Base-by-base conservation (phyloP, 2,888 invertebrate species). In the Cheilosia impressa region DNA sequence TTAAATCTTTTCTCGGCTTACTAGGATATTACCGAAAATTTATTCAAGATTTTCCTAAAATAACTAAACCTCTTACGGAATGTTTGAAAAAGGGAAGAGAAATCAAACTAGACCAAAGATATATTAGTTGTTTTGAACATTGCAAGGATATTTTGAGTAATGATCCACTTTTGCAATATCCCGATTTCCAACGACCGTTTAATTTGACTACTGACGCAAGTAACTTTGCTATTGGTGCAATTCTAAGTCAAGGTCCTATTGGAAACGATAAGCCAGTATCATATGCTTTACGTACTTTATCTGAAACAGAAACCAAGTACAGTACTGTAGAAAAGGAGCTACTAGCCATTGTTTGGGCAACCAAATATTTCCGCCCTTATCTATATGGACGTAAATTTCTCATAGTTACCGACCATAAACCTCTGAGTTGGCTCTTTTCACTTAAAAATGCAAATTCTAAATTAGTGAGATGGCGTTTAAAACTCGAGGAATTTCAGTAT, bases 301-400 rank as follows among this genome's bases (percentile, higher is more conserved):
- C 73, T 1, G 41, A 72, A 22, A 57, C 87, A 0, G 88, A 89
- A 87, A 43, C 15, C 4, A 89, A 88, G 19, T 89, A 90, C 53
- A 81, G 82, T 4, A 88, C 88, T 0, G 88, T 90, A 7, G 90
- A 91, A 63, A 91, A 90, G 55, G 90, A 91, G 85, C 60, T 90
- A 1, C 38, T 90, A 47, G 88, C 88, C 0, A 89, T 91, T 5
- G 88, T 90, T 1, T 90, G 89, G 89, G 90, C 89, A 0, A 87
- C 88, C 4, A 90, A 91, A 87, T 89, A 91, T 62, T 91, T 91
- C 43, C 55, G 90, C 34, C 90, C 90, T 0, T 91, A 91, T 41
- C 27, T 19, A 2, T 90, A 89, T 52, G 91, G 90, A 2, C 85
- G 87, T 24, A 89, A 89, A 65, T 92, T 92, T 38, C 89, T 75